Evolutionary conservation across 2,113 vertebrate genomes (phyloP), one percentile per base, ranked within the genome.

Genomic region (Gallinago media): DNA sequence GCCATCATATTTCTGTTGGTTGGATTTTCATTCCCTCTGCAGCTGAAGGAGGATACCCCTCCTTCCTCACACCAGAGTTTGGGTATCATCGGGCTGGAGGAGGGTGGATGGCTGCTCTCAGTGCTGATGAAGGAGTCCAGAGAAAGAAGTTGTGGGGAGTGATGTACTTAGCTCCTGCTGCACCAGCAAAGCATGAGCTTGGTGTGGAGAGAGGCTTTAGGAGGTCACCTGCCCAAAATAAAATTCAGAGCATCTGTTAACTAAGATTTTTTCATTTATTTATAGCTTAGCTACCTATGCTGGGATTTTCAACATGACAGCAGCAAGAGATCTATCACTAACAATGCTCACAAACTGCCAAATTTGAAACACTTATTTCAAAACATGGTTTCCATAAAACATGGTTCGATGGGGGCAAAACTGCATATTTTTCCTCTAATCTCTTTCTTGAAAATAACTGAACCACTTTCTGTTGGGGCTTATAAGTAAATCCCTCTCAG

Each of bases 241-340:
- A 87, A 92, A 92, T 58, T 58, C 54, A 78, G 29, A 92, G 36
- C 38, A 82, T 89, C 56, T 34, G 63, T 73, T 82, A 85, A 91
- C 25, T 46, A 62, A 74, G 38, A 46, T 50, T 93, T 85, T 88
- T 88, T 90, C 46, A 25, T 44, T 82, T 85, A 70, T 80, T 96
- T 94, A 71, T 88, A 73, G 21, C 14, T 70, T 67, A 92, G 31
- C 29, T 92, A 74, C 55, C 88, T 85, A 74, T 29, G 15, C 63
- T 77, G 63, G 49, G 34, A 54, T 86, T 90, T 93, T 38, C 50
- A 93, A 27, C 17, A 19, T 12, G 29, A 80, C 36, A 88, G 36
- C 67, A 92, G 44, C 7, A 62, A 76, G 42, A 89, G 32, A 56
- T 91, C 54, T 92, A 63, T 63, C 44, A 32, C 65, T 76, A 92